These are phyloP conservation scores for Haemorhous mexicanus DNA, from an alignment of 2,113 vertebrate species.

Conservation along the genomic window DNA sequence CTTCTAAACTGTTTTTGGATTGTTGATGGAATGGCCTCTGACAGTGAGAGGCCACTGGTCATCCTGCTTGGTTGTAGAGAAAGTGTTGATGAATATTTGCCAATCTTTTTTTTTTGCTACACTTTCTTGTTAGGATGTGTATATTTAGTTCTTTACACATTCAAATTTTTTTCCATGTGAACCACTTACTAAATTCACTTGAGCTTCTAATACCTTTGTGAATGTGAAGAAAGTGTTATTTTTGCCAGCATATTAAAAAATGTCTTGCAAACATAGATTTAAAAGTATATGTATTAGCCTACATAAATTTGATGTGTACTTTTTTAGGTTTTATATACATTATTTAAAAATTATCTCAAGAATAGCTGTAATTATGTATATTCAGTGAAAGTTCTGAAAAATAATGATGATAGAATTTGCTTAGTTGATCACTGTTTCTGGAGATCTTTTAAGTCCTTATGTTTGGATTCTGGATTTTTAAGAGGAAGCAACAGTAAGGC, in stretches of 20 bases:
- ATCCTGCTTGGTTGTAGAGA: neutral
- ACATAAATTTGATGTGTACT: neutral
- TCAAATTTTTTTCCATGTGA: neutral
- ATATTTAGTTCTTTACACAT: neutral
- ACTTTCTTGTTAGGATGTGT: neutral
- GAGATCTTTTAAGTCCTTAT: neutral
- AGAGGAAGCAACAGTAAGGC: neutral
- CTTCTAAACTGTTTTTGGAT: neutral
- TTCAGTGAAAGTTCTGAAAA: neutral
- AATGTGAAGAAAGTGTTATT: neutral
- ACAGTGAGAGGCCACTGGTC: neutral
- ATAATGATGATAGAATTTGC: neutral
- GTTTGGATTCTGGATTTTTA: neutral
- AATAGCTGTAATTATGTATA: neutral
- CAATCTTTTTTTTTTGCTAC: neutral
- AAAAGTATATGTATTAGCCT: neutral
- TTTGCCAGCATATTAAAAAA: neutral
- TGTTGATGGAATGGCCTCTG: neutral
- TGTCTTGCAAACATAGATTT: neutral
- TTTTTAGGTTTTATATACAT: neutral
- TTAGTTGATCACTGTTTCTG: neutral
- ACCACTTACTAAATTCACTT: neutral
- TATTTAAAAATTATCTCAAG: neutral
- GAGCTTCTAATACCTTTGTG: neutral
- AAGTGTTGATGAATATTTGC: neutral